Evolutionary conservation across 2,113 vertebrate species (phyloP), one percentile per base, ranked within the genome.

Genomic region (Scopus umbretta): DNA sequence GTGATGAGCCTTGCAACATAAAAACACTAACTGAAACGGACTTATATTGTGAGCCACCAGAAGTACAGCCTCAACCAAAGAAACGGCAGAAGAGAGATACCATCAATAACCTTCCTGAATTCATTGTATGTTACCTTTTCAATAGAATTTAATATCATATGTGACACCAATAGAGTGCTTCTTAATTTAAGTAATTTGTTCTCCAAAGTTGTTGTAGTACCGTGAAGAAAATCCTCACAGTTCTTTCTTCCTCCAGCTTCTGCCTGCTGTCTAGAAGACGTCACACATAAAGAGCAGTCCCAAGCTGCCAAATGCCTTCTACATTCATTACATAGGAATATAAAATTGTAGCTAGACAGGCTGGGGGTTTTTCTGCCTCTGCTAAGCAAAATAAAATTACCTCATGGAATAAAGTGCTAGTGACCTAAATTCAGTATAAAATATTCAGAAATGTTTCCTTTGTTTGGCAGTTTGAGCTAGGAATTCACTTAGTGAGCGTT

Each of bases 1-100:
- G 99, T 2, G 99, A 99, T 0, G 98, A 98, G 22, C 96, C 92
- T 16, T 99, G 99, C 86, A 70, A 96, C 49, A 98, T 99, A 65
- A 99, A 98, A 96, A 99, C 98, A 2, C 98, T 99, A 8, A 99
- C 99, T 4, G 98, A 99, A 56, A 99, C 99, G 0, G 99, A 99
- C 83, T 95, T 99, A 53, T 99, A 99, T 90, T 98, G 99, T 43
- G 98, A 98, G 27, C 98, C 99, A 13, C 99, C 99, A 0, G 97
- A 98, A 42, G 98, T 98, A 7, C 98, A 98, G 86, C 99, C 99
- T 21, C 98, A 91, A 7, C 97, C 97, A 45, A 98, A 98, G 96
- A 98, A 98, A 84, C 97, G 98, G 32, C 98, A 99, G 56, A 99
- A 99, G 94, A 98, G 99, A 65, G 99, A 99, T 95, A 98, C 98